Percentiles rank a stretch among this genome's conserved stretches.
These are phyloP conservation scores for Gasterosteus nipponicus DNA, from an alignment of 2,113 vertebrate species.

Conservation along the genomic window DNA sequence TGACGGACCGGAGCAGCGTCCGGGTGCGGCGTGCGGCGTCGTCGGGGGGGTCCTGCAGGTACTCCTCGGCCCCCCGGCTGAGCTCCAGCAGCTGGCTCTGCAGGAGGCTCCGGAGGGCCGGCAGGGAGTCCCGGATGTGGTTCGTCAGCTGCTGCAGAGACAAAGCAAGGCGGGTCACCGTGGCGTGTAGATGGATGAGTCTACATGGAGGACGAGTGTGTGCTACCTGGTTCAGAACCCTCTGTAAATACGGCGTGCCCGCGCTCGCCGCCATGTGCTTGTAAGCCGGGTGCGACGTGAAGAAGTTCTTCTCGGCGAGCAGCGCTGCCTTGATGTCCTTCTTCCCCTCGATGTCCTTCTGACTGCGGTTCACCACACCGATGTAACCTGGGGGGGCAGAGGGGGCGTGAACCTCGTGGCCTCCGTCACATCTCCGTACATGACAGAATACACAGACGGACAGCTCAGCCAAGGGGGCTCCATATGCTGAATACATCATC, in stretches of 20 bases:
- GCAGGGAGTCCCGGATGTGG: slow-evolving; percentile 91
- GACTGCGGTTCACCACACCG: slow-evolving; percentile 89
- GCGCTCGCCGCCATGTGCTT: slow-evolving; percentile 85
- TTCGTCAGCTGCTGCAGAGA: slow-evolving; percentile 90
- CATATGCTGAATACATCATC: too few relatives aligned
- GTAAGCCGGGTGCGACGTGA: slow-evolving; percentile 81
- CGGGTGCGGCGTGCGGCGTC: slow-evolving; percentile 90
- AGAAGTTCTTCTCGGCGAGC: slow-evolving; percentile 85
- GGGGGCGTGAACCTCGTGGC: slow-evolving; percentile 13
- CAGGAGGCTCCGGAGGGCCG: slow-evolving; percentile 87
- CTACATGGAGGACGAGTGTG: not conserved
- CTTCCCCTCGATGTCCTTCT: slow-evolving; percentile 89
- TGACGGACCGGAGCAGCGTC: slow-evolving; percentile 89
- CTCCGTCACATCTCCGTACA: too few relatives aligned
- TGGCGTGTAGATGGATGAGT: not conserved
- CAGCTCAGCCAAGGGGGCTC: too few relatives aligned
- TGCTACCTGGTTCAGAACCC: slow-evolving; percentile 83
- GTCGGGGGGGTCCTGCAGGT: slow-evolving; percentile 86
- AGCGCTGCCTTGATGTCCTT: slow-evolving; percentile 86
- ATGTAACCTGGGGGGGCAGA: slow-evolving; percentile 83
- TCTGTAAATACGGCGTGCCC: slow-evolving; percentile 87
- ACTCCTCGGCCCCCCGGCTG: slow-evolving; percentile 89
- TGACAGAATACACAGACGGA: too few relatives aligned
- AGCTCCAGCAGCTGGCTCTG: slow-evolving; percentile 86
- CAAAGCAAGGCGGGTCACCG: slow-evolving; percentile 15